These are phyloP conservation scores for Eilema griseolum DNA, from an alignment of 2,888 invertebrate genomes.

Conservation along the genomic window DNA sequence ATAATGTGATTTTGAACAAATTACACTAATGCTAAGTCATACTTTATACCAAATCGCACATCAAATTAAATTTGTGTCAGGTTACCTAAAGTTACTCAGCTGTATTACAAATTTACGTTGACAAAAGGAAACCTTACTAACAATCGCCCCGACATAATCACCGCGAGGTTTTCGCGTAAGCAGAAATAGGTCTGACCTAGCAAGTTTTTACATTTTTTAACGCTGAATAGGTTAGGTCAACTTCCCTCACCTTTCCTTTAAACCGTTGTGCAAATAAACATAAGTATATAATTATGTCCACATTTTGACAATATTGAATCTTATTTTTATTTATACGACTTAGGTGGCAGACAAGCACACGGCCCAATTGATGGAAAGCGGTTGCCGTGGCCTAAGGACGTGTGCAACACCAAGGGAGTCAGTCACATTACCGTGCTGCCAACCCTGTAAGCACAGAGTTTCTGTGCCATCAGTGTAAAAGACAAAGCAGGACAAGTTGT, in stretches of 20 bases:
- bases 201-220: background rate
- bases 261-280: background rate
- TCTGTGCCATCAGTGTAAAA: no score
- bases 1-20: background rate
- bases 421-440: no score
- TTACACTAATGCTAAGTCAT: constrained; percentile 7
- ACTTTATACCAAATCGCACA: constrained; percentile 4
- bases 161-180: background rate
- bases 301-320: background rate
- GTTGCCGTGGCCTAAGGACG: no score
- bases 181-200: background rate
- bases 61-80: background rate
- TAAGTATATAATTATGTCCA: background rate
- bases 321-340: no score
- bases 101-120: background rate
- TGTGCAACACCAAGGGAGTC: no score
- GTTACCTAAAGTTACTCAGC: background rate
- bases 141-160: background rate
- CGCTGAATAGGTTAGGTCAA: background rate
- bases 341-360: no score
- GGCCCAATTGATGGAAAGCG: no score
- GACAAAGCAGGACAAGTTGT: no score
- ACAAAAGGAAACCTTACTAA: constrained; percentile 18
- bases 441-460: no score
- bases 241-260: background rate